Conservation (phyloP, 2,797 vertebrate species). For the Adelosebastes latens region DNA sequence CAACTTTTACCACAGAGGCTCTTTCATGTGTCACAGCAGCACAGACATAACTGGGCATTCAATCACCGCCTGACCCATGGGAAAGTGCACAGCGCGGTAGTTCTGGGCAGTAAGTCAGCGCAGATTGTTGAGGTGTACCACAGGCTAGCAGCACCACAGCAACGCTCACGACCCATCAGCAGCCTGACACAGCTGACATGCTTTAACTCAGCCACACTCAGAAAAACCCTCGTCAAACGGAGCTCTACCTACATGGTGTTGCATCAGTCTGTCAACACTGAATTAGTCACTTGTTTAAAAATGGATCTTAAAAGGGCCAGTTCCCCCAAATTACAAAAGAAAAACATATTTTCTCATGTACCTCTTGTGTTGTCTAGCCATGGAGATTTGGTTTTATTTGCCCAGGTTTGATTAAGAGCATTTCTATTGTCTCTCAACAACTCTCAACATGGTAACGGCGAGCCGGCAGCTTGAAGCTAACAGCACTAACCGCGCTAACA, state of each 20-base stretch:
- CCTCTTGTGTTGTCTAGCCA: too few relatives aligned
- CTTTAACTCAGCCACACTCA: constrained; percentile 42
- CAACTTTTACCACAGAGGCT: constrained; percentile 63
- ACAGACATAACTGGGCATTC: constrained; percentile 70
- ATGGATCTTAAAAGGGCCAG: neutral
- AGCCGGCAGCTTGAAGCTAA: too few relatives aligned
- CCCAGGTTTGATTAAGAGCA: too few relatives aligned
- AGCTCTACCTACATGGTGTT: constrained; percentile 12
- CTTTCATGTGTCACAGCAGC: constrained; percentile 70
- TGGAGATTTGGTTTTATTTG: too few relatives aligned
- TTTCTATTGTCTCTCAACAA: too few relatives aligned
- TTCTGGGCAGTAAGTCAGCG: constrained; percentile 68
- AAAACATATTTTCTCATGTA: neutral
- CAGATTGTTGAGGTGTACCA: constrained; percentile 79
- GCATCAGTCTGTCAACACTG: neutral
- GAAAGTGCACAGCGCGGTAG: constrained; percentile 55
- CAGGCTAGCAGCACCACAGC: constrained; percentile 61
- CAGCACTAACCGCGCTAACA: too few relatives aligned
- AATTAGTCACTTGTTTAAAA: neutral
- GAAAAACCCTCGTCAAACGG: constrained; percentile 1
- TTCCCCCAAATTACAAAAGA: neutral
- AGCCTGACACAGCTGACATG: constrained; percentile 50
- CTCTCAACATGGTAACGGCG: too few relatives aligned
- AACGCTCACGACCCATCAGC: constrained; percentile 53
- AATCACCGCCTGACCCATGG: constrained; percentile 64